These are phyloP conservation scores for Polyergus mexicanus DNA, from an alignment of 1,140 invertebrate genomes.

Conservation along the genomic window DNA sequence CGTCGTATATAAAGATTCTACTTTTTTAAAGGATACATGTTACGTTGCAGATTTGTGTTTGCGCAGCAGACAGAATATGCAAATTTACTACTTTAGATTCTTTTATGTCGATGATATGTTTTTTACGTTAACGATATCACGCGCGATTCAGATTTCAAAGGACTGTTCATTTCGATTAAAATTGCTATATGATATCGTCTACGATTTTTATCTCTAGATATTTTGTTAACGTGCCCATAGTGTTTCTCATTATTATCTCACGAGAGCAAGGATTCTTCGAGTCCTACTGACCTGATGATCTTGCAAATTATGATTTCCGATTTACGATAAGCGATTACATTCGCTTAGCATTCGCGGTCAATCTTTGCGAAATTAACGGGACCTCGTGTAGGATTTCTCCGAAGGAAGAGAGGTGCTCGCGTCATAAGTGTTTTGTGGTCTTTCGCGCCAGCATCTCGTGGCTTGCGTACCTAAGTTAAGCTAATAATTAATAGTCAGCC, in stretches of 20 bases:
- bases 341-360: slow-evolving; percentile 3
- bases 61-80: background rate
- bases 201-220: background rate
- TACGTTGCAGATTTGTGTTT: slow-evolving; percentile 20
- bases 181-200: background rate
- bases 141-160: background rate
- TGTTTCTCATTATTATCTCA: background rate
- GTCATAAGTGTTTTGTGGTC: background rate
- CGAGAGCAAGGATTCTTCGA: background rate
- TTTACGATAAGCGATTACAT: too few relatives aligned
- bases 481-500: slow-evolving; percentile 78
- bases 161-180: slow-evolving; percentile 16
- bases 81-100: slow-evolving; percentile 24
- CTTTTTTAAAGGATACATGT: slow-evolving; percentile 34
- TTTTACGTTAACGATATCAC: background rate
- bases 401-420: background rate
- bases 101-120: background rate
- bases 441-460: slow-evolving; percentile 24
- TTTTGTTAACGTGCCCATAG: background rate
- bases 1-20: background rate
- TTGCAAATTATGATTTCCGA: too few relatives aligned
- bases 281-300: background rate
- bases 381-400: slow-evolving; percentile 40
- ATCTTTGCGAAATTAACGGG: slow-evolving; percentile 46
- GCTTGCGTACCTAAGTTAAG: slow-evolving; percentile 53